Evolutionary conservation across 2,888 invertebrate species (phyloP), one percentile per base, ranked within the genome.

Genomic region (Andrena bicolor): DNA sequence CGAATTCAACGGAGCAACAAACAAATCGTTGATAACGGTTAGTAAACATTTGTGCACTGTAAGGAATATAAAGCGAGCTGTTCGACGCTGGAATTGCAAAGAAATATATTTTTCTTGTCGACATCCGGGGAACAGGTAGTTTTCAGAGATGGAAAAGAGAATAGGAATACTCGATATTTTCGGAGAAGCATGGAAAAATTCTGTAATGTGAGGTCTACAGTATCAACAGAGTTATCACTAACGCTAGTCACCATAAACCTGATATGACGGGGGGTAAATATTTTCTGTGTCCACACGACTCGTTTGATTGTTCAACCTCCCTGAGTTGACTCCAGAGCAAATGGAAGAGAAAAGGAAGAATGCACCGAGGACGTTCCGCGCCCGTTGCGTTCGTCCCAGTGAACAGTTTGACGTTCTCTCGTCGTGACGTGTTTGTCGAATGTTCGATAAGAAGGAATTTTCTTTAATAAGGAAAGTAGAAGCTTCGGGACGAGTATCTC

Each of bases 171-270:
- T 16, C 16, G 13, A 41, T 41, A 41, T 41, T 41, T 41, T 41
- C 13, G 16, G 41, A 41, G 4, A 41, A 41, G 16, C 16, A 5
- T 41, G 16, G 41, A 41, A 41, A 41, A 16, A 41, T 26, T 26
- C 10, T 56, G 10, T 23, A 56, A 56, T 10, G 2, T 13, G 56
- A 23, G 2, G 23, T 23, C 26, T 56, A 10, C 56, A 56, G 56
- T 10, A 23, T 56, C 56, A 13, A 13, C 20, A 2, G 28, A 13
- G 35, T 58, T 60, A 64, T 23, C 73, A 76, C 35, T 71, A 68
- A 28, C 64, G 51, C 56, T 74, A 82, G 68, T 53, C 51, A 69
- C 26, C 69, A 56, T 70, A 83, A 80, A 76, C 74, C 63, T 13
- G 30, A 20, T 28, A 60, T 23, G 53, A 74, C 58, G 65, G 53